Base-by-base conservation (phyloP, 1,140 invertebrate genomes). In the Hycleus phaleratus region DNA sequence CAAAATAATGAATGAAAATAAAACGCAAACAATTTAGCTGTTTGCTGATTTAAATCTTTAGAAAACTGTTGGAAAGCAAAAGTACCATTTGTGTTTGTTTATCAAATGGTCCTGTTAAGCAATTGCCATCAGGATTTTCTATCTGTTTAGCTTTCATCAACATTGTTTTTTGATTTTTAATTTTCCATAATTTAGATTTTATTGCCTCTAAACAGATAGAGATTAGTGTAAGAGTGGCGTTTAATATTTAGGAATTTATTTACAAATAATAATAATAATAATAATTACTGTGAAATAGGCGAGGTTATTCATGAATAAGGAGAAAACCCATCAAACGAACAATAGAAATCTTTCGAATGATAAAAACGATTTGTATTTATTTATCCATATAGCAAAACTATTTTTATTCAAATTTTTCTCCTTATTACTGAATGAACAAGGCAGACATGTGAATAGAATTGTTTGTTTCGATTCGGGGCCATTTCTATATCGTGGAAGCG, bases 311-410 rank as follows among this genome's bases (percentile, higher is more conserved):
- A 70, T 54, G 63, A 69, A 69, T 65, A 65, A 65, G 63, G 65
- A 69, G 65, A 69, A 66, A 56, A 71, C 66, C 32, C 4, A 32
- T 5, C 7, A 3, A 32, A 32, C 4, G 32, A 32, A 32, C 32
- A 32, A 32, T 32, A 71, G 61, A 67, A 68, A 70, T 72, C 69
- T 72, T 70, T 70, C 64, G 68, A 70, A 68, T 67, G 67, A 65
- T 70, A 69, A 68, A 64, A 32, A 0, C 7, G 7, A 32, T 32
- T 32, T 32, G 4, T 32, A 32, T 5, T 32, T 7, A 32, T 7
- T 32, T 32, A 32, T 7, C 7, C 32, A 4, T 32, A 32, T 2
- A 5, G 32, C 7, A 32, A 32, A 32, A 2, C 32, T 32, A 32
- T 32, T 32, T 32, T 4, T 32, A 5, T 32, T 32, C 32, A 4